Evolutionary conservation across 1,140 invertebrate genomes (phyloP).

Genomic region (Ptiloglossa arizonensis): DNA sequence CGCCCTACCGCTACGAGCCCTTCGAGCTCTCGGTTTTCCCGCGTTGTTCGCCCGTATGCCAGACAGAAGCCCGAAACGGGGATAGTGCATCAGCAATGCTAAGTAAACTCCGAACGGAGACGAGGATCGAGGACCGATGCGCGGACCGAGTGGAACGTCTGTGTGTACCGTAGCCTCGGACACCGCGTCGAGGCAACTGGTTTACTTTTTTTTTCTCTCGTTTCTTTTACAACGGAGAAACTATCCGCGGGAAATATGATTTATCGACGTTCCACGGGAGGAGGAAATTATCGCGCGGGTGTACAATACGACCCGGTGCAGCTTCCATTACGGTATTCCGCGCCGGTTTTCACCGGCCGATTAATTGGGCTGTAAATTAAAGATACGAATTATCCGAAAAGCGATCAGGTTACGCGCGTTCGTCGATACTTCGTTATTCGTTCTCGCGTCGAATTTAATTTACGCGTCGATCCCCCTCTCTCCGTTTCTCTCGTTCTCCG

Average conservation of each 20-base stretch:
- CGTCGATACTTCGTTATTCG: too few relatives aligned
- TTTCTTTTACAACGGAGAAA: not conserved
- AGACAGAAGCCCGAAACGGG: conserved; percentile 52
- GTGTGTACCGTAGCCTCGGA: not conserved
- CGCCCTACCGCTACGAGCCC: not conserved
- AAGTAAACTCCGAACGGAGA: conserved; percentile 74
- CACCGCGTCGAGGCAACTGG: too few relatives aligned
- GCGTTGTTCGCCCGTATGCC: conserved; percentile 35
- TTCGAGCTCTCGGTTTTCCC: not conserved
- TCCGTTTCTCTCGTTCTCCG: too few relatives aligned
- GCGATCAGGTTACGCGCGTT: too few relatives aligned
- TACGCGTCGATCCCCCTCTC: too few relatives aligned
- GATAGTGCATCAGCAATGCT: conserved; percentile 80
- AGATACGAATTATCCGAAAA: too few relatives aligned
- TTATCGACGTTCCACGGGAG: not conserved
- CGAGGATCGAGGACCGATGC: conserved; percentile 58
- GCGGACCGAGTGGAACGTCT: not conserved
- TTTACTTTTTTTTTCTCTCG: too few relatives aligned
- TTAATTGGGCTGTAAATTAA: too few relatives aligned
- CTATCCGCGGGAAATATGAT: not conserved
- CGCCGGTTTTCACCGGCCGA: too few relatives aligned
- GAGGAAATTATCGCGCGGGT: not conserved
- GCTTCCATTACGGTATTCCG: too few relatives aligned
- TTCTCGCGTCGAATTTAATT: too few relatives aligned
- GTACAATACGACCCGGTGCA: too few relatives aligned